phyloP scores from a whole-genome alignment of 2,888 invertebrate species.

The Melanostoma mellinum region DNA sequence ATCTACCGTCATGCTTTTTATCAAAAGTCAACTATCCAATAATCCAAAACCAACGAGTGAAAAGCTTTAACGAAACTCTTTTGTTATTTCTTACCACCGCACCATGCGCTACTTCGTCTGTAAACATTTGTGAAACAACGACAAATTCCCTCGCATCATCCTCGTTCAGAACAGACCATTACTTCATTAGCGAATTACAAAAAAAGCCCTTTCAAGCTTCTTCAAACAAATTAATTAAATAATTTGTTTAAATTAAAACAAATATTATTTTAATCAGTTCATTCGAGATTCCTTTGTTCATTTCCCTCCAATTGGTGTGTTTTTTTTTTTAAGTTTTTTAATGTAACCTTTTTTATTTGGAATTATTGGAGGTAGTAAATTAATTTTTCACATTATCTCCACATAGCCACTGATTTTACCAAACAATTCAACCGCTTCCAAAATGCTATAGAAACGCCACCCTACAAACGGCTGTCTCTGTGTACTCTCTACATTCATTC shows the following conservation, averaged over 20 bases:
- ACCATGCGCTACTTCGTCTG: too few relatives aligned
- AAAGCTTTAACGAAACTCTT: too few relatives aligned
- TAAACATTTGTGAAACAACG: too few relatives aligned
- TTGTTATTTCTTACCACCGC: too few relatives aligned
- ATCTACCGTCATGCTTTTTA: too few relatives aligned
- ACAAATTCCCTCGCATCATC: too few relatives aligned
- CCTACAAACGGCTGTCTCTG: not conserved
- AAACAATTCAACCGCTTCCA: constrained; percentile 11
- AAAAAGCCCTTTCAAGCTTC: not conserved
- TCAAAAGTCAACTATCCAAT: too few relatives aligned
- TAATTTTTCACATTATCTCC: constrained; percentile 46
- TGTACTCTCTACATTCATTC: not conserved
- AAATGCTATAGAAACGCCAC: not conserved
- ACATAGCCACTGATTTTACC: constrained; percentile 6
- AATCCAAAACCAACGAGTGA: too few relatives aligned
- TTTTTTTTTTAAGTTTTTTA: not conserved
- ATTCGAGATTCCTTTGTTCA: constrained; percentile 1
- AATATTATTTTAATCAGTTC: constrained; percentile 62
- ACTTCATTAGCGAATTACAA: not conserved
- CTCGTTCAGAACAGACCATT: too few relatives aligned
- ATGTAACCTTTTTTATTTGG: constrained; percentile 4
- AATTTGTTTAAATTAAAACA: constrained; percentile 46
- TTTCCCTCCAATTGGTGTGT: constrained; percentile 31
- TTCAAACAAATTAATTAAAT: constrained; percentile 54
- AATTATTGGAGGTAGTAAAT: constrained; percentile 38